phyloP scores from a whole-genome alignment of 2,888 invertebrate genomes.

The Plagodis pulveraria region DNA sequence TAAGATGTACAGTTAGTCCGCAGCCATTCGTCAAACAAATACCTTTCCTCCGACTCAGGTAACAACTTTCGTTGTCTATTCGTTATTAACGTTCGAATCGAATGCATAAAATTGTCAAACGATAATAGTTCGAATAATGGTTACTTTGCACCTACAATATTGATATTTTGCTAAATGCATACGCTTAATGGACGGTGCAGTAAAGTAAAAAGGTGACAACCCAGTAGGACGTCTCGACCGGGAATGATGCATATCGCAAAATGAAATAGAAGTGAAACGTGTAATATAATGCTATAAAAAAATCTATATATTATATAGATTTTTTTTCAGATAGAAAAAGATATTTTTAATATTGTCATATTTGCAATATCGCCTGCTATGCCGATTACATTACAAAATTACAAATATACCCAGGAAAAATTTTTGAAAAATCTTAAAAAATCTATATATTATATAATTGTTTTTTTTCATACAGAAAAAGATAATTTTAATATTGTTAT shows the following conservation, averaged over 20 bases:
- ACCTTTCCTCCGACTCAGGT: constrained; percentile 36
- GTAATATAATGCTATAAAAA: too few species aligned
- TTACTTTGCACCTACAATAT: constrained; percentile 49
- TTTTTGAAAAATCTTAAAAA: too few species aligned
- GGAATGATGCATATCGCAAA: constrained; percentile 41
- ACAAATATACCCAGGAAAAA: too few species aligned
- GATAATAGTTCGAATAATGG: constrained; percentile 48
- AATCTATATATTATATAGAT: too few species aligned
- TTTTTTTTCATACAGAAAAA: too few species aligned
- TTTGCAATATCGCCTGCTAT: too few species aligned
- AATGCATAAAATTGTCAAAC: constrained; percentile 50
- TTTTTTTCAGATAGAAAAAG: too few species aligned
- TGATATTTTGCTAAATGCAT: constrained; percentile 45
- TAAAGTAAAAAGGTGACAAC: constrained; percentile 36
- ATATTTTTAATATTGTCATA: too few species aligned
- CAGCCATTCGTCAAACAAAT: constrained; percentile 11
- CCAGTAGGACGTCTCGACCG: constrained; percentile 29
- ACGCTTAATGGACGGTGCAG: constrained; percentile 37
- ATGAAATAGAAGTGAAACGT: constrained; percentile 14
- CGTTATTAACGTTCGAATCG: constrained; percentile 36
- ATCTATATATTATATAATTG: too few species aligned
- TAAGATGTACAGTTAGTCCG: constrained; percentile 1
- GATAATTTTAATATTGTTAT: too few species aligned
- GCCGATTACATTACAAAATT: too few species aligned
- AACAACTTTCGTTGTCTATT: constrained; percentile 38